These are phyloP conservation scores for Poecilia velifera DNA, from an alignment of 2,797 vertebrate species.

Conservation along the genomic window DNA sequence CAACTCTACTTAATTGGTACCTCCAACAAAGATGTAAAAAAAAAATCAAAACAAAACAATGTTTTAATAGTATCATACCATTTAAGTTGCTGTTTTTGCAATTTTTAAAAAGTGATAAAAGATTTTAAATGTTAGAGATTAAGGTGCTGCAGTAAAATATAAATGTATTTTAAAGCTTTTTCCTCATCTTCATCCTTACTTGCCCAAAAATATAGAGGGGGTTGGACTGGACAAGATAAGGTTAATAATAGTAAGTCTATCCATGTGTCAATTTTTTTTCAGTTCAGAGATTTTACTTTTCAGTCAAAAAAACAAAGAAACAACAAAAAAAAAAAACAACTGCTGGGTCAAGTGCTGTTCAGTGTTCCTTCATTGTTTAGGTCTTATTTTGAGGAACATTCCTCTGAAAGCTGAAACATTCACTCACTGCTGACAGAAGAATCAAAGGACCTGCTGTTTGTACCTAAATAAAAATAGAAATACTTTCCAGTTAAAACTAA, in stretches of 20 bases:
- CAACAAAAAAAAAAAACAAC: neutral
- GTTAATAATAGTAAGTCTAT: slow-evolving; percentile 19
- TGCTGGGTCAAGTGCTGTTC: slow-evolving; percentile 9
- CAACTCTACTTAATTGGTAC: neutral
- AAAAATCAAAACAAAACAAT: neutral
- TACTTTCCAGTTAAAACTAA: slow-evolving; percentile 55
- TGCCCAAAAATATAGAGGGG: neutral
- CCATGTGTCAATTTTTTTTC: neutral
- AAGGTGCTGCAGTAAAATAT: neutral
- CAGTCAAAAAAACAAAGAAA: too few species aligned
- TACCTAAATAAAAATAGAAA: slow-evolving; percentile 55
- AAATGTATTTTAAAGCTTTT: neutral
- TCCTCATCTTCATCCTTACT: neutral
- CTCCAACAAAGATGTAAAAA: neutral
- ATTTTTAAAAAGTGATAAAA: neutral
- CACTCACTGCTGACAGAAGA: slow-evolving; percentile 30
- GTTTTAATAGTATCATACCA: neutral
- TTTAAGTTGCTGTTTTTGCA: neutral
- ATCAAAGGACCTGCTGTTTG: slow-evolving; percentile 58
- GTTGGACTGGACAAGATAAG: neutral
- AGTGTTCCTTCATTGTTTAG: slow-evolving; percentile 19
- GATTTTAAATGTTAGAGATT: neutral
- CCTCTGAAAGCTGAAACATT: slow-evolving; percentile 31
- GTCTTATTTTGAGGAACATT: slow-evolving; percentile 33
- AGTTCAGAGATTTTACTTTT: neutral